Evolutionary conservation across 2,888 invertebrate genomes (phyloP).

Genomic region (Papilio gigon): DNA sequence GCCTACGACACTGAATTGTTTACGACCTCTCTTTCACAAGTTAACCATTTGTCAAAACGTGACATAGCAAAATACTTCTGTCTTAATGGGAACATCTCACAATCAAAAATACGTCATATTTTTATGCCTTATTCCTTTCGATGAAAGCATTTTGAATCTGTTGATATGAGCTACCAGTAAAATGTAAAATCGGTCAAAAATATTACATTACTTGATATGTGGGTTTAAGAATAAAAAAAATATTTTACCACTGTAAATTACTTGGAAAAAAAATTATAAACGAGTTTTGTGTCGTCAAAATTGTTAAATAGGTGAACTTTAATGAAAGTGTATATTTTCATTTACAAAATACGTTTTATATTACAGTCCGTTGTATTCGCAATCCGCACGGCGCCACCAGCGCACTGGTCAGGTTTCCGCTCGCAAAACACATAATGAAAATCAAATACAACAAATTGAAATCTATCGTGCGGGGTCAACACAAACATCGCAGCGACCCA

Average conservation of each 20-base stretch:
- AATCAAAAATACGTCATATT: background rate
- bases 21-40: constrained; percentile 16
- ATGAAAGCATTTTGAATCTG: too few species aligned
- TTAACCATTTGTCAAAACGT: constrained; percentile 31
- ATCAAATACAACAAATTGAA: constrained; percentile 73
- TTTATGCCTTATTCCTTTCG: background rate
- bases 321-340: constrained; percentile 18
- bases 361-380: constrained; percentile 31
- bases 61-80: constrained; percentile 9
- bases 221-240: background rate
- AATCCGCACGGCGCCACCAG: constrained; percentile 37
- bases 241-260: background rate
- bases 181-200: background rate
- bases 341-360: constrained; percentile 33
- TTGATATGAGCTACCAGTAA: background rate
- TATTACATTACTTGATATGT: background rate
- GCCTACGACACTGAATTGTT: constrained; percentile 29
- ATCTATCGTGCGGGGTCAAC: constrained; percentile 56
- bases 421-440: constrained; percentile 58
- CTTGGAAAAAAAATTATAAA: background rate
- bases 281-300: background rate
- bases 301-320: constrained; percentile 2
- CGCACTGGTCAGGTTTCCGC: constrained; percentile 43
- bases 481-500: constrained; percentile 54
- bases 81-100: constrained; percentile 9